Evolutionary conservation across 2,113 vertebrate genomes (phyloP).

Genomic region (Sporophila hypoxantha): DNA sequence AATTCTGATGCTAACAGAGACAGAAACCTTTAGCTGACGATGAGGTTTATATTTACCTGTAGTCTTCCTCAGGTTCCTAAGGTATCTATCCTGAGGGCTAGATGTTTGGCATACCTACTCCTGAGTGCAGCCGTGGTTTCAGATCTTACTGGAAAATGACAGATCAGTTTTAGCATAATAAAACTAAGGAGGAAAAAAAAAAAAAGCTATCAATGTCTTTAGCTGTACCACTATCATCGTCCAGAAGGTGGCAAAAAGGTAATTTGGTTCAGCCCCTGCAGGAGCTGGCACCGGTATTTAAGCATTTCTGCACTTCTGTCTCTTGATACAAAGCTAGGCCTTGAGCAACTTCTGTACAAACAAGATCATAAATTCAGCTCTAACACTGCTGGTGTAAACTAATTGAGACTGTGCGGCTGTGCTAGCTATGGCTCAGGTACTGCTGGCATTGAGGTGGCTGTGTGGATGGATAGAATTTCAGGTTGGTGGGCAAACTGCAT

Average conservation of each 20-base stretch:
- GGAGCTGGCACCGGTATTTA: not conserved
- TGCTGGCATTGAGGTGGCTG: not conserved
- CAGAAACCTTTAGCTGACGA: not conserved
- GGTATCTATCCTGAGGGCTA: not conserved
- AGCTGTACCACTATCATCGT: rapidly evolving
- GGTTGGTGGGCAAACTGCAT: not conserved
- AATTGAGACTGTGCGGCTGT: not conserved
- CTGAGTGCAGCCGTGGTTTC: not conserved
- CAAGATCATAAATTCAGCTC: not conserved
- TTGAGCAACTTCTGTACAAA: not conserved
- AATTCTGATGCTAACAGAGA: not conserved
- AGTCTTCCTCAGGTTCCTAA: not conserved
- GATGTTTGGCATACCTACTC: not conserved
- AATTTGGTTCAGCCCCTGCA: rapidly evolving
- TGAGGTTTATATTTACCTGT: not conserved
- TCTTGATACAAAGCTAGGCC: not conserved
- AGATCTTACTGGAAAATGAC: not conserved
- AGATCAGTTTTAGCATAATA: not conserved
- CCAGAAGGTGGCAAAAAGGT: not conserved
- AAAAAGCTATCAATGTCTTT: not conserved
- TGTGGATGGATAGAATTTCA: not conserved
- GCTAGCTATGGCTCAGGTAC: not conserved
- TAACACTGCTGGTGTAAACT: not conserved
- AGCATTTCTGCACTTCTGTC: not conserved
- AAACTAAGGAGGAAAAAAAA: not conserved